These are phyloP conservation scores for Parotocinclus haroldoi DNA, from an alignment of 2,797 vertebrate genomes.

Conservation along the genomic window DNA sequence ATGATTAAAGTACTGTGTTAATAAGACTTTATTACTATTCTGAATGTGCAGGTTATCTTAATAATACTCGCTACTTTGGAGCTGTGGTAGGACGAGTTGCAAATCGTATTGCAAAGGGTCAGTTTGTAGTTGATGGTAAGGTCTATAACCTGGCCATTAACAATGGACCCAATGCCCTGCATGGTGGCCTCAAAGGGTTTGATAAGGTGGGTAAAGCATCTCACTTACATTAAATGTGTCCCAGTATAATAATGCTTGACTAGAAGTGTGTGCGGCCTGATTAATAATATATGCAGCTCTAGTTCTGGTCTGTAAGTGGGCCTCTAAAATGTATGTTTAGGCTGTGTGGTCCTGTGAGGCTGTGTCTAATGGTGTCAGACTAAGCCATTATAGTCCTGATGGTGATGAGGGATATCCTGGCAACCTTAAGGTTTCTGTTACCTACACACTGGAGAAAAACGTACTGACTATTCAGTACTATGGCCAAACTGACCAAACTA, in stretches of 20 bases:
- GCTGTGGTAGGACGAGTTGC: conserved; percentile 86
- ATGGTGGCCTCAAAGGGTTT: conserved; percentile 87
- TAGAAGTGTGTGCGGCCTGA: neutral
- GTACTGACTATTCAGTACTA: conserved; percentile 79
- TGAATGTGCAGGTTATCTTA: conserved; percentile 75
- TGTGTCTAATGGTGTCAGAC: conserved; percentile 73
- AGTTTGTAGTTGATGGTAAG: conserved; percentile 73
- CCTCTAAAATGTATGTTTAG: conserved; percentile 56
- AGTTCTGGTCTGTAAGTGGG: neutral
- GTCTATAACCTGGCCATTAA: conserved; percentile 82
- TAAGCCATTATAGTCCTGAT: conserved; percentile 81
- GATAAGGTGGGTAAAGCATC: conserved; percentile 78
- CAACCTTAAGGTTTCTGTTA: conserved; percentile 80
- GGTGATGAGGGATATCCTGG: conserved; percentile 93
- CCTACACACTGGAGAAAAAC: conserved; percentile 76
- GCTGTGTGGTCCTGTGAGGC: conserved; percentile 74
- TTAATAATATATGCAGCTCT: neutral
- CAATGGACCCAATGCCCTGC: conserved; percentile 85
- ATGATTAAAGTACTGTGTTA: neutral
- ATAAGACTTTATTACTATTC: neutral
- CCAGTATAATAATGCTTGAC: no score
- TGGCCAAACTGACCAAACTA: conserved; percentile 77
- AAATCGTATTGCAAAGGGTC: conserved; percentile 84
- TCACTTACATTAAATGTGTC: neutral
- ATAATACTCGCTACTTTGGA: conserved; percentile 84